Percentiles rank a stretch among this genome's conserved stretches.
Evolutionary conservation across 2,113 vertebrate species (phyloP).

Genomic region (Oxygymnocypris stewartii): DNA sequence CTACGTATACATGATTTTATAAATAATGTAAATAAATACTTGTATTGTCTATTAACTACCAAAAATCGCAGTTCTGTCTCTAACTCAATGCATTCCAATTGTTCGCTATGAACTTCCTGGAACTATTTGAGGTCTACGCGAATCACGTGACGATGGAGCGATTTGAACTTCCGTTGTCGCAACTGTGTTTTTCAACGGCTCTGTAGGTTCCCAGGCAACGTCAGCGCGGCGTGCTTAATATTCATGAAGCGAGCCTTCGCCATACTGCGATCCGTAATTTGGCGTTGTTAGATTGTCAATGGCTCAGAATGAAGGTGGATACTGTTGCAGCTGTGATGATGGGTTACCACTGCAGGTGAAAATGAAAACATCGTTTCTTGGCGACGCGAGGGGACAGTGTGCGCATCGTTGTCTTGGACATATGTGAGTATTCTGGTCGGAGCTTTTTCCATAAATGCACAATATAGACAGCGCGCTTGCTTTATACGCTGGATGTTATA

Average conservation of each 20-base stretch:
- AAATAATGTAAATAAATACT: too few species aligned
- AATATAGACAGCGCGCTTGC: slow-evolving; percentile 57
- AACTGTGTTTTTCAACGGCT: too few species aligned
- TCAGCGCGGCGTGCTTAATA: not conserved
- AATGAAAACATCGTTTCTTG: slow-evolving; percentile 60
- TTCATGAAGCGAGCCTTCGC: slow-evolving; percentile 8
- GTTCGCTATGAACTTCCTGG: too few species aligned
- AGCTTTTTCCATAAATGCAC: not conserved
- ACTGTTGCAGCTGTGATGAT: slow-evolving; percentile 67
- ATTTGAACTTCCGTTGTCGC: too few species aligned
- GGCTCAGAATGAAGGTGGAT: slow-evolving; percentile 52
- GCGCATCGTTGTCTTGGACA: slow-evolving; percentile 49
- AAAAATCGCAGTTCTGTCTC: too few species aligned
- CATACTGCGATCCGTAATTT: slow-evolving; percentile 21
- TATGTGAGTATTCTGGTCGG: slow-evolving; percentile 61
- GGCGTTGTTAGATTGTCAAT: slow-evolving; percentile 54
- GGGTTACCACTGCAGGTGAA: slow-evolving; percentile 62
- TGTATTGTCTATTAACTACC: too few species aligned
- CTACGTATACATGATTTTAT: too few species aligned
- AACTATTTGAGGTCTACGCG: too few species aligned
- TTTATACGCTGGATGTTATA: slow-evolving; percentile 40
- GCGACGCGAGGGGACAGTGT: slow-evolving; percentile 59
- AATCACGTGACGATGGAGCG: too few species aligned
- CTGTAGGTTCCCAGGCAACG: not conserved
- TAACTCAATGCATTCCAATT: too few species aligned